Conservation (phyloP, 2,113 vertebrate genomes). For the Pluvianellus socialis region DNA sequence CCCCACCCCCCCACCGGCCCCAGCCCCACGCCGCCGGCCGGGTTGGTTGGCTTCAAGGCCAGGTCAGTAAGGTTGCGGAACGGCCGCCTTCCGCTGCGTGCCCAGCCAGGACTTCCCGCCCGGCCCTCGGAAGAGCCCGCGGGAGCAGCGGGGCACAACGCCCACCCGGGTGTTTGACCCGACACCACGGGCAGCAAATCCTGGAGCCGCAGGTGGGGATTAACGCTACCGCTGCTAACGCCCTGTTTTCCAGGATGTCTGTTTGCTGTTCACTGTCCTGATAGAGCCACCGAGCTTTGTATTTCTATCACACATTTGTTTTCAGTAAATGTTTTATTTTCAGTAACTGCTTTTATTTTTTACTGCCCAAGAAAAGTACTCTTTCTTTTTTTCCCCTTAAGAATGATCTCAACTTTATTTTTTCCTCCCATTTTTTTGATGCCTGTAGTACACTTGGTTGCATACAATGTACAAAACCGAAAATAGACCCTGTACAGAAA, state of each 20-base stretch:
- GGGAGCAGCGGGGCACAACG: fast-evolving
- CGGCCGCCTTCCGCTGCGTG: no score
- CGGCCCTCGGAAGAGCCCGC: fast-evolving
- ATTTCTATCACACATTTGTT: neutral
- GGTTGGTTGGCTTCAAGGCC: no score
- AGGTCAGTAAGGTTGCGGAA: no score
- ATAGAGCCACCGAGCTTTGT: neutral
- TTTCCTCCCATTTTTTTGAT: neutral
- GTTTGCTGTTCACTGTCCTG: fast-evolving
- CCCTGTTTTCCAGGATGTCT: neutral
- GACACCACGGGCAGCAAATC: fast-evolving
- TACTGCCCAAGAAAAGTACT: neutral
- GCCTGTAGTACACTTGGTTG: neutral
- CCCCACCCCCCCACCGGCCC: no score
- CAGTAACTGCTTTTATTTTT: neutral
- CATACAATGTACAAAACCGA: neutral
- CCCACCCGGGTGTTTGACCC: neutral
- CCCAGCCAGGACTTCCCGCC: no score
- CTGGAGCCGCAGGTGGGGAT: fast-evolving
- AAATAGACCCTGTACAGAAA: neutral
- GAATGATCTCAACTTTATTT: neutral
- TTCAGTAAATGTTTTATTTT: neutral
- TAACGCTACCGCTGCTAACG: no score
- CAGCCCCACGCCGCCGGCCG: no score
- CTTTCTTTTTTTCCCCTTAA: neutral